Evolutionary conservation across 2,797 vertebrate genomes (phyloP), one percentile per base, ranked within the genome.

Genomic region (Margarornis squamiger): DNA sequence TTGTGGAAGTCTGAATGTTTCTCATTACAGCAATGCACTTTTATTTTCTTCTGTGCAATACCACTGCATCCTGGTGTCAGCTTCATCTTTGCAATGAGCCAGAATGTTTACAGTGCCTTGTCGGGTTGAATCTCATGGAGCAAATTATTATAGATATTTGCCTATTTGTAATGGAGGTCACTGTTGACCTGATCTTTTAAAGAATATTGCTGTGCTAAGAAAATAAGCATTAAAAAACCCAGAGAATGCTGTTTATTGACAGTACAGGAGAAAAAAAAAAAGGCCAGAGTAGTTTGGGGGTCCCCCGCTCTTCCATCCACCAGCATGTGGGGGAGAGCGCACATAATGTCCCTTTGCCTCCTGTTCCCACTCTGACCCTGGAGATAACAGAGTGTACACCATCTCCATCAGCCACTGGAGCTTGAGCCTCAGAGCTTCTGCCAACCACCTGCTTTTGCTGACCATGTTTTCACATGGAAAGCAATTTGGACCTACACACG

Each of bases 401-500:
- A 57, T 82, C 86, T 68, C 84, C 80, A 71, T 76, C 65, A 63
- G 75, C 85, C 70, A 66, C 4, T 5, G 70, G 34, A 94, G 63
- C n/a, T 77, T 1, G 7, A 76, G 30, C 39, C 62, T 78, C 76
- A 88, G 63, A 73, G 58, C 51, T 88, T 85, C 82, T 96, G 95
- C 93, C 96, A 96, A 86, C 71, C 94, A 96, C 96, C 95, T 97
- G 96, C 93, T 96, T 86, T 71, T 93, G 76, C 87, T 93, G 32
- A 48, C 48, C 43, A 0, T 83, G 52, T 86, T 91, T 95, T 90
- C 77, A 80, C 82, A 92, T 23, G 36, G 39, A 90, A 85, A 70
- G 36, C 43, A 27, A 75, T 86, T 96, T 93, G 77, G 74, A 93
- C 54, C 43, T 90, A 36, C 65, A 43, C 43, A 36, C 52, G 54